Evolutionary conservation across 2,888 invertebrate species (phyloP), one percentile per base, ranked within the genome.

Genomic region (Amblyteles armatorius): DNA sequence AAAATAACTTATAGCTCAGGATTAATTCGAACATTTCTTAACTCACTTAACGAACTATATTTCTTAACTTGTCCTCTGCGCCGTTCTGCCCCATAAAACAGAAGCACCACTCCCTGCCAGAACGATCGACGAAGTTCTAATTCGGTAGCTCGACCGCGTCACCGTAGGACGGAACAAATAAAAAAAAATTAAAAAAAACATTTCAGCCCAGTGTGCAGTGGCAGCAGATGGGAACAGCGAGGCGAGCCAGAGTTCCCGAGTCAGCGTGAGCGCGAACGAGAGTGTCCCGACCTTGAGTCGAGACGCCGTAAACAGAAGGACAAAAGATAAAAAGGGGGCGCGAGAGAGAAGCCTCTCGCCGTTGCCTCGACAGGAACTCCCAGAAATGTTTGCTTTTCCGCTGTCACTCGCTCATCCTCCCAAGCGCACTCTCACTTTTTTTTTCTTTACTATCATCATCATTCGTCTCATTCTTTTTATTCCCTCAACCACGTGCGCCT

Each of bases 251-350:
- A 67, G 82, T 84, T 69, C 50, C 57, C n/a, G 63, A 74, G 71
- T 76, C 71, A 76, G 55, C 63, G n/a, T 68, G 50, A 82, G 72
- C 48, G 63, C 50, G 48, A 60, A 29, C 26, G 67, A 57, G 77
- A 85, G 79, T 79, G 79, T 55, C 79, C 72, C 82, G 85, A 85
- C 85, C 85, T 82, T 85, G 82, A 82, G 82, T 50, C 82, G 48
- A 65, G 71, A 67, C 57, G 67, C 50, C 19, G 40, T 36, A 16
- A 52, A 63, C 50, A 73, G 68, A 63, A 60, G 44, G 71, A 69
- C 36, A 57, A 29, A 65, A 36, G 19, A 55, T 11, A 48, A 19
- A 57, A 57, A 67, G 36, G 13, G 48, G 71, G 36, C 40, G 69
- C 36, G 50, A 44, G 77, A 68, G 50, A 44, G 77, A 68, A 63